A percentile compares a stretch with the other conserved stretches of the same genome.
Evolutionary conservation across 2,113 vertebrate genomes (phyloP).

Genomic region (Caloenas nicobarica): DNA sequence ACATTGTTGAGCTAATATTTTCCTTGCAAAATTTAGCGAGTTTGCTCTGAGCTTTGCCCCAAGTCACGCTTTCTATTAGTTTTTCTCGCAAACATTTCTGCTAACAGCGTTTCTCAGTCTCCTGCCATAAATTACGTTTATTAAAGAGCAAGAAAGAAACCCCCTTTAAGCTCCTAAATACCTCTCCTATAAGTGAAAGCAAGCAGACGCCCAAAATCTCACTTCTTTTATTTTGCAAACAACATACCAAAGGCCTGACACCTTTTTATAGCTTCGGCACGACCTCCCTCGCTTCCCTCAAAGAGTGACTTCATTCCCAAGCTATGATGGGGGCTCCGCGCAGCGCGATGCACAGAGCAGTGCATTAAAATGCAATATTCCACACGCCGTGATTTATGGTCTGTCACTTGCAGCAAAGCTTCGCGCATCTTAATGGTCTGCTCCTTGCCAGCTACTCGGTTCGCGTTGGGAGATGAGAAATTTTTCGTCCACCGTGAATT

Average conservation of each 20-base stretch:
- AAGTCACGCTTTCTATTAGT: neutral
- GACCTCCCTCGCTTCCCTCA: neutral
- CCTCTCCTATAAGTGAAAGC: neutral
- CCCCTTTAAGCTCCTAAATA: neutral
- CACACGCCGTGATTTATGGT: slow-evolving; percentile 33
- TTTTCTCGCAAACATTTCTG: neutral
- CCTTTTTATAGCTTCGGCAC: slow-evolving; percentile 13
- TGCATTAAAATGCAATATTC: slow-evolving; percentile 51
- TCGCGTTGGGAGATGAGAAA: neutral
- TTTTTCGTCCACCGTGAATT: neutral
- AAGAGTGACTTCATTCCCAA: neutral
- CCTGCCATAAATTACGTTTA: neutral
- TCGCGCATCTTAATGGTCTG: slow-evolving; percentile 38
- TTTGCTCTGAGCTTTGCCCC: neutral
- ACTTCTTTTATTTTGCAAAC: slow-evolving; percentile 34
- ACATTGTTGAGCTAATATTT: neutral
- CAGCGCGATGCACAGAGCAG: neutral
- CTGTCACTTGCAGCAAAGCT: neutral
- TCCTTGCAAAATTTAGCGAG: neutral
- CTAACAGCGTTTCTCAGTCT: neutral
- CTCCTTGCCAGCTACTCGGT: neutral
- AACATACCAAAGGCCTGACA: slow-evolving; percentile 16
- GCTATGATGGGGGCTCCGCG: neutral
- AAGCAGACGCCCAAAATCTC: neutral
- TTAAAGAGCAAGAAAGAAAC: neutral